Evolutionary conservation across 2,888 invertebrate species (phyloP).

Genomic region (Torymus texanus): DNA sequence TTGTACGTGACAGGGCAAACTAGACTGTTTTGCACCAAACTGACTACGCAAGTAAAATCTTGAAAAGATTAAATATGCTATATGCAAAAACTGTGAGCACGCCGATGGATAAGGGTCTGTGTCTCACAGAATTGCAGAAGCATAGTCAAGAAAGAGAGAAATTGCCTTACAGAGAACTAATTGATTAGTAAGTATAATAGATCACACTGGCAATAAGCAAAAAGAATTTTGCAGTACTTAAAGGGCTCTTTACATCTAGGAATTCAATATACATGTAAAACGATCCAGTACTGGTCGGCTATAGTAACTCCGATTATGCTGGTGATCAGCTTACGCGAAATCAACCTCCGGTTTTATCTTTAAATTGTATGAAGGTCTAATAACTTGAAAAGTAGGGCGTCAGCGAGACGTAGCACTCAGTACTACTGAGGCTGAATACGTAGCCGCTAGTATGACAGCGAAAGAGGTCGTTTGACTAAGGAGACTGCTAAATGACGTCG

Average conservation of each 20-base stretch:
- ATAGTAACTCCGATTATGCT: background rate
- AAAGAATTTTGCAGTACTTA: conserved; percentile 29
- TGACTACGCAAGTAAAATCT: background rate
- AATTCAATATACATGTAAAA: no score
- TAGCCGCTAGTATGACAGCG: no score
- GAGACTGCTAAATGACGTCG: conserved; percentile 22
- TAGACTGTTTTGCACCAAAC: background rate
- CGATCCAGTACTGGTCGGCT: no score
- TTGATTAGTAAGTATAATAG: conserved; percentile 6
- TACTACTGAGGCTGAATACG: no score
- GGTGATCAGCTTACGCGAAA: background rate
- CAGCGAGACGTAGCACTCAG: background rate
- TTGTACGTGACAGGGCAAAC: conserved; percentile 4
- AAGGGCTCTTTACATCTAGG: background rate
- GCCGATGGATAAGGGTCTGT: background rate
- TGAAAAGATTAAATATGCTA: conserved; percentile 2
- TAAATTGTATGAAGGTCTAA: background rate
- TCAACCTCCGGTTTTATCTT: conserved; percentile 10
- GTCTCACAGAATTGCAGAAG: background rate
- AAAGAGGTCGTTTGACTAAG: conserved; percentile 23
- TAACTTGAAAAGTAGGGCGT: conserved; percentile 5
- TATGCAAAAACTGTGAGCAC: background rate
- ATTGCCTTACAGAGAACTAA: conserved; percentile 26
- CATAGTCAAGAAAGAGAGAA: background rate
- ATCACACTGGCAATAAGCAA: conserved; percentile 24